These are phyloP conservation scores for Cossypha dichroa DNA, from an alignment of 2,797 vertebrate species.

Conservation along the genomic window DNA sequence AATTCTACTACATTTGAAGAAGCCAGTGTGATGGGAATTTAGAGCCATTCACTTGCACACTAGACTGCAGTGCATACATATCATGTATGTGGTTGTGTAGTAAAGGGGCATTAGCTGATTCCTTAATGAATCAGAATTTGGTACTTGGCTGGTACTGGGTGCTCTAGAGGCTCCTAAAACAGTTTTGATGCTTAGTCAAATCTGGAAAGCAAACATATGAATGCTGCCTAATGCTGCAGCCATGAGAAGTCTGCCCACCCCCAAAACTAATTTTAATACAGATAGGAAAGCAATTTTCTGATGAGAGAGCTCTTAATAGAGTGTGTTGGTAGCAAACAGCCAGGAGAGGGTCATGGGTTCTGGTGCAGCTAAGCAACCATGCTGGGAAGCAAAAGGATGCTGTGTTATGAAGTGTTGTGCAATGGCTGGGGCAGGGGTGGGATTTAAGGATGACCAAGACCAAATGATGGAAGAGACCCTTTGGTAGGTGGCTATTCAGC, in stretches of 20 bases:
- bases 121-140: neutral
- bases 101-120: neutral
- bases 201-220: constrained; percentile 8
- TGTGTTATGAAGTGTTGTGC: neutral
- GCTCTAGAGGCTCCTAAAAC: neutral
- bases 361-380: neutral
- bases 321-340: neutral
- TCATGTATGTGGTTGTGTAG: rapidly evolving
- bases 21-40: neutral
- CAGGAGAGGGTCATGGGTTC: neutral
- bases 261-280: constrained; percentile 21
- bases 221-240: neutral
- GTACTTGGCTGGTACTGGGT: neutral
- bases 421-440: neutral
- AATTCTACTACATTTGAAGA: neutral
- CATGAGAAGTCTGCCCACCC: neutral
- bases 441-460: neutral
- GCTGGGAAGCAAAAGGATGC: neutral
- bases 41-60: neutral
- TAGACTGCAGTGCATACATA: neutral
- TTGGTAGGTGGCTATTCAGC: neutral
- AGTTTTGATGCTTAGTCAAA: neutral
- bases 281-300: constrained; percentile 6
- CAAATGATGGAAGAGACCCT: neutral
- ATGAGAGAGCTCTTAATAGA: constrained; percentile 1